Percentiles rank a stretch among this genome's conserved stretches.
phyloP scores from a whole-genome alignment of 1,140 invertebrate genomes.

The Cepaea nemoralis region DNA sequence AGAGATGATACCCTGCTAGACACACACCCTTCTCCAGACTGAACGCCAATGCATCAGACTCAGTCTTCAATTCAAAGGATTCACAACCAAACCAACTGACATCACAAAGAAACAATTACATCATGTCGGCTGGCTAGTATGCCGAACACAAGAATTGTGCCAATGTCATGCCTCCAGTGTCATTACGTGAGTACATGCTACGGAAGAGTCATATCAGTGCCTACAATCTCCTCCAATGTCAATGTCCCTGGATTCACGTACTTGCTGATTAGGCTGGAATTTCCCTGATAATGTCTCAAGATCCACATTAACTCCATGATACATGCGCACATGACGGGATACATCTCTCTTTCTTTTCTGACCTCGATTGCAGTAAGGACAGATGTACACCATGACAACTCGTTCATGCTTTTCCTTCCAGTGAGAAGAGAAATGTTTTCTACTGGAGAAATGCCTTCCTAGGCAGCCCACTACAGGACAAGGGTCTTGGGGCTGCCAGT shows the following conservation, averaged over 20 bases:
- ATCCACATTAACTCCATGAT: conserved; percentile 1
- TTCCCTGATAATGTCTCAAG: background rate
- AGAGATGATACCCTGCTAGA: too few species aligned
- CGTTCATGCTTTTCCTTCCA: conserved; percentile 17
- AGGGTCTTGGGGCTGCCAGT: conserved; percentile 17
- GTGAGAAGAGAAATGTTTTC: background rate
- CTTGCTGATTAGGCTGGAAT: background rate
- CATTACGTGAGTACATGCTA: too few species aligned
- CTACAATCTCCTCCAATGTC: background rate
- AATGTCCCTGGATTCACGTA: conserved; percentile 7
- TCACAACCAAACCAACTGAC: too few species aligned
- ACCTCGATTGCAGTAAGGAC: background rate
- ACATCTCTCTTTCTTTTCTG: conserved; percentile 22
- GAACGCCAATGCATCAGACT: too few species aligned
- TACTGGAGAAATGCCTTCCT: conserved; percentile 6
- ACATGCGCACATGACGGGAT: background rate
- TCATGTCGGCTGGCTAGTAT: too few species aligned
- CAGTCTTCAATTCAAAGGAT: too few species aligned
- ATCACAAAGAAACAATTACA: too few species aligned
- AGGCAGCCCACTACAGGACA: conserved; percentile 11
- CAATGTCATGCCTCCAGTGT: too few species aligned
- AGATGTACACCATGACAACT: conserved; percentile 1
- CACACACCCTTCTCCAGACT: too few species aligned
- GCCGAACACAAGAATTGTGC: too few species aligned
- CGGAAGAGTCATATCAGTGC: too few species aligned